A percentile compares a stretch with the other conserved stretches of the same genome.
Evolutionary conservation across 2,113 vertebrate species (phyloP).

Genomic region (Chamaea fasciata): DNA sequence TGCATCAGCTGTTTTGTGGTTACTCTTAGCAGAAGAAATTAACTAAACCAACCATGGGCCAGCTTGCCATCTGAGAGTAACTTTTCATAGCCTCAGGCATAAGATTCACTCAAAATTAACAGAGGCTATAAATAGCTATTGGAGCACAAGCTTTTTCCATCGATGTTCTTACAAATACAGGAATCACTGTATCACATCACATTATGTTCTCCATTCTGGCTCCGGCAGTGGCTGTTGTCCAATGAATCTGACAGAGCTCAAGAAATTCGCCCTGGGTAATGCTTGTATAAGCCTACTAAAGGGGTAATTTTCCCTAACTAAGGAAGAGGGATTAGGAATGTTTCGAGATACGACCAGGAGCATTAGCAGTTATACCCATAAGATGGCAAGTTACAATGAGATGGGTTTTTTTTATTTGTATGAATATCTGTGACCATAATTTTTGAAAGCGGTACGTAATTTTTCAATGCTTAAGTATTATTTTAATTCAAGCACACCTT

Average conservation of each 20-base stretch:
- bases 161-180: not conserved
- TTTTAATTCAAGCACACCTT: not conserved
- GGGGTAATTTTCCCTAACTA: not conserved
- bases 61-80: not conserved
- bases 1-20: not conserved
- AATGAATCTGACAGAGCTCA: not conserved
- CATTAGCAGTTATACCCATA: not conserved
- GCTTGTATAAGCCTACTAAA: not conserved
- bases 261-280: not conserved
- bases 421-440: not conserved
- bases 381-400: not conserved
- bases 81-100: not conserved
- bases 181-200: not conserved
- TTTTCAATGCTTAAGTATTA: not conserved
- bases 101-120: slow-evolving; percentile 2
- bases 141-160: not conserved
- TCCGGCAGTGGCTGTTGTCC: not conserved
- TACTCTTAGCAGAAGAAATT: not conserved
- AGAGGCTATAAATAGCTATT: not conserved
- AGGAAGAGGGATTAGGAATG: not conserved
- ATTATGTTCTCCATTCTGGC: not conserved
- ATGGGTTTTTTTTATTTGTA: not conserved
- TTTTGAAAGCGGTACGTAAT: not conserved
- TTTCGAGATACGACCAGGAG: not conserved
- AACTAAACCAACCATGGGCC: not conserved